A percentile compares a stretch with the other conserved stretches of the same genome.
Evolutionary conservation across 2,888 invertebrate species (phyloP).

Genomic region (Drosophila engyochracea): DNA sequence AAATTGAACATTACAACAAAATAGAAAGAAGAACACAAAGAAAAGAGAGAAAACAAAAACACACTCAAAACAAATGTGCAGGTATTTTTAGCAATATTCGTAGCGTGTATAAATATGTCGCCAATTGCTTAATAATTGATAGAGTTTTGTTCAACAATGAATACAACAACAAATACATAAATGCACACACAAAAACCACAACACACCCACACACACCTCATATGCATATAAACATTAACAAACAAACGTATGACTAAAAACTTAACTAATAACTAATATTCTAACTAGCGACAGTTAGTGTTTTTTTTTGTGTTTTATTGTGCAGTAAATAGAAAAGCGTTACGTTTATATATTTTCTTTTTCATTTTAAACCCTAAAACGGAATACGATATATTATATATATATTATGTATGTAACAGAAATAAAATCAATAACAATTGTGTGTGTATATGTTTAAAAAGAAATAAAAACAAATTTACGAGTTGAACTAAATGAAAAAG

Average conservation of each 20-base stretch:
- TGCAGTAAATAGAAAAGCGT: slow-evolving; percentile 60
- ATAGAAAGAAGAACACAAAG: slow-evolving; percentile 26
- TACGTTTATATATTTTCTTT: slow-evolving; percentile 27
- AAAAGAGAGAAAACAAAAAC: slow-evolving; percentile 8
- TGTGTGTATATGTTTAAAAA: slow-evolving; percentile 62
- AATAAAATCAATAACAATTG: slow-evolving; percentile 48
- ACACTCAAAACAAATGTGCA: slow-evolving; percentile 49
- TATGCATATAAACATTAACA: slow-evolving; percentile 73
- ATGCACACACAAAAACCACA: slow-evolving; percentile 18
- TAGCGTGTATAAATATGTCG: slow-evolving; percentile 75
- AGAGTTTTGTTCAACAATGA: slow-evolving; percentile 45
- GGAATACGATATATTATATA: slow-evolving; percentile 10
- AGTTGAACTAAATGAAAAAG: slow-evolving; percentile 37
- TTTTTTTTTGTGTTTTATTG: slow-evolving; percentile 37
- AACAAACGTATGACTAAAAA: slow-evolving; percentile 48
- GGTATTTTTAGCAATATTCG: slow-evolving; percentile 77
- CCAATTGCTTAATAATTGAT: slow-evolving; percentile 65
- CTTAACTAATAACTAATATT: slow-evolving; percentile 40
- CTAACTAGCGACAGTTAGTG: slow-evolving; percentile 31
- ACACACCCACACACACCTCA: slow-evolving; percentile 50
- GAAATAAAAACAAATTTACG: slow-evolving; percentile 43
- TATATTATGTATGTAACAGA: slow-evolving; percentile 31
- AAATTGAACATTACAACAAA: slow-evolving; percentile 18
- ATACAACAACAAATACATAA: slow-evolving; percentile 6
- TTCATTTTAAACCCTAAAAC: slow-evolving; percentile 29